Evolutionary conservation across 2,888 invertebrate species (phyloP).

Genomic region (Aphelenchoides bicaudatus): DNA sequence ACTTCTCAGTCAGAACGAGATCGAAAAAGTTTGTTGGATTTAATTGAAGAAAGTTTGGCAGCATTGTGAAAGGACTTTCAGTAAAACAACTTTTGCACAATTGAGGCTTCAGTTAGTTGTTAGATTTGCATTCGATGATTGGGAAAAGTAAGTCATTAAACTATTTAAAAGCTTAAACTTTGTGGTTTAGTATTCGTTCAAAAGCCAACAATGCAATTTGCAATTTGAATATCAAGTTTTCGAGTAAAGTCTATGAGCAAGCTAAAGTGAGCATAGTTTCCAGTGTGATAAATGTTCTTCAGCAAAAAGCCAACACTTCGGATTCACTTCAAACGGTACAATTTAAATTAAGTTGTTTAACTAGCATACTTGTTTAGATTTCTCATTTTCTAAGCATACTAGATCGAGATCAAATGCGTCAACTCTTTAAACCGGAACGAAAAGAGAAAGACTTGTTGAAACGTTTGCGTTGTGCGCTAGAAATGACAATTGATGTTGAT

Average conservation of each 20-base stretch:
- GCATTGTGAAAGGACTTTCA: too few species aligned
- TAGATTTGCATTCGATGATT: too few species aligned
- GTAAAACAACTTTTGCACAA: too few species aligned
- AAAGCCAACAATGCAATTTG: too few species aligned
- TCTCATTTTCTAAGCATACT: neutral
- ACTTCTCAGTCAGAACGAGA: neutral
- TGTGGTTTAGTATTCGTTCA: too few species aligned
- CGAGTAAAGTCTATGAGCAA: too few species aligned
- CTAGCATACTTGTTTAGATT: conserved; percentile 1
- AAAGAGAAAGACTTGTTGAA: conserved; percentile 7
- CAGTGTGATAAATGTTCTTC: neutral
- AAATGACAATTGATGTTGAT: conserved; percentile 11
- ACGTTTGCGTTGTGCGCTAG: neutral
- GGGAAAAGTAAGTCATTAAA: too few species aligned
- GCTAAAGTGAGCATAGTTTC: neutral
- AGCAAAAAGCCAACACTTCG: neutral
- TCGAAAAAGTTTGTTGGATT: neutral
- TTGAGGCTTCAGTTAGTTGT: too few species aligned
- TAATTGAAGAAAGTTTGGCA: too few species aligned
- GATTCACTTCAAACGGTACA: neutral
- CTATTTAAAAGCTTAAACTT: too few species aligned
- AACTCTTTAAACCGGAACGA: neutral
- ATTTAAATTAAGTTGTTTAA: neutral
- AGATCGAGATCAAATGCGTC: neutral
- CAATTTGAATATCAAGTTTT: too few species aligned